Evolutionary conservation across 2,113 vertebrate species (phyloP), one percentile per base, ranked within the genome.

Genomic region (Acrocephalus kingi): DNA sequence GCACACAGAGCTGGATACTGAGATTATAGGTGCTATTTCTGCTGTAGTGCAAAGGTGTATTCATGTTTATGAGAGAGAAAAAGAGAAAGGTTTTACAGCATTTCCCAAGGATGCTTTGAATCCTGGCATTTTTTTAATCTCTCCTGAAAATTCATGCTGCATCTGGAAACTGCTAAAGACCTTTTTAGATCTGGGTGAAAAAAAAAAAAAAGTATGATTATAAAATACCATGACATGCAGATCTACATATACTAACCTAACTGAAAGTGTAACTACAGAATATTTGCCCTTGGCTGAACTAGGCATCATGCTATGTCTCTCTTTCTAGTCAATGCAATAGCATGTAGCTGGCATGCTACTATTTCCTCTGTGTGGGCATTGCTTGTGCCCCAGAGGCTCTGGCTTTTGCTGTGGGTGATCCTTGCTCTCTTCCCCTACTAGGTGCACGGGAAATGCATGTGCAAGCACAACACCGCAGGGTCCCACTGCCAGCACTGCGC

Each of bases 371-470:
- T 10, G 3, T 18, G 31, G 28, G 23, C 30, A 59, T 11, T 58
- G 48, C 74, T 48, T 4, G 1, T 83, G 75, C 33, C 43, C 59
- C 0, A 0, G 58, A 54, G 61, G 52, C 39, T 10, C 17, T 64
- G 41, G 46, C 30, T 24, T 87, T 81, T 79, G 46, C 75, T 55
- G 45, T 85, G 71, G 31, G 41, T 97, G 58, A 89, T 90, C 67
- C 81, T 35, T 66, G 45, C 49, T 97, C 81, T 97, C 68, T 85
- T 93, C 43, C 17, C 41, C 90, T 86, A 2, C 52, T 81, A 99
- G 99, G 98, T 99, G 78, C 99, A 99, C 54, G 99, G 99, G 82
- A 99, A 98, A 92, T 99, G 99, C 95, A 98, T 99, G 95, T 99
- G 99, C 97, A 98, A 98, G 96, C 99, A 99, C 98, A 99, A 99